A percentile compares a stretch with the other conserved stretches of the same genome.
Conservation (phyloP, 2,888 invertebrate genomes). For the Pristionchus maxplancki region DNA sequence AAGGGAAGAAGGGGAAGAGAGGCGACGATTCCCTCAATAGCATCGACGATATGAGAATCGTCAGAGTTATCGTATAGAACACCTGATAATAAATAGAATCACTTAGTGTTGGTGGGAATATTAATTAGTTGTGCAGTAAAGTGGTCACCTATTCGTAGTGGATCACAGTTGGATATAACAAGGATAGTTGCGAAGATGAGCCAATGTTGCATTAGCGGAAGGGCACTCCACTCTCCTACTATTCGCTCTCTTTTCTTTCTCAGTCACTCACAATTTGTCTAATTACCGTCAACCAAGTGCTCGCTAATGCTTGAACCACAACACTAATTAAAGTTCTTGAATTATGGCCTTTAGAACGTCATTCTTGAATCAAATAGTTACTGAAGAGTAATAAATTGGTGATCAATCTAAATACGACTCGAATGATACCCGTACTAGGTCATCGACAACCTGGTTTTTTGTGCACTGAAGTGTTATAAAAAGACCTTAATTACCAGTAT, state of each 20-base stretch:
- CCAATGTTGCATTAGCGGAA: conserved; percentile 20
- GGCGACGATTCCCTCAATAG: background rate
- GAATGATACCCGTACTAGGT: no score
- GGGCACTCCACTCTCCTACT: background rate
- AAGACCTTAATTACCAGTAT: no score
- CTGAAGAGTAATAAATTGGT: no score
- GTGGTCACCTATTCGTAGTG: background rate
- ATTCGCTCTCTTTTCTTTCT: background rate
- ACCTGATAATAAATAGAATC: background rate
- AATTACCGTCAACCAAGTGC: background rate
- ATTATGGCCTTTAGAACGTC: no score
- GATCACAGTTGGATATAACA: background rate
- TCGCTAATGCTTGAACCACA: background rate
- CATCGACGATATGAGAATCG: conserved; percentile 26
- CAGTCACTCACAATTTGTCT: background rate
- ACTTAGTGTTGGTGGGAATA: background rate
- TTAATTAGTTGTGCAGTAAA: background rate
- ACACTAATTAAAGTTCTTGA: no score
- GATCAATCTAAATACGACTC: no score
- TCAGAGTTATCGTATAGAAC: background rate
- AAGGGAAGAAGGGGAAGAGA: conserved; percentile 37
- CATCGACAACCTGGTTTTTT: no score
- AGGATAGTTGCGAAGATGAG: background rate
- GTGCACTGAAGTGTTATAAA: no score
- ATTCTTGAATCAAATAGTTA: no score